These are phyloP conservation scores for Spinus olivaceus DNA, from an alignment of 2,797 vertebrate species.

Conservation along the genomic window DNA sequence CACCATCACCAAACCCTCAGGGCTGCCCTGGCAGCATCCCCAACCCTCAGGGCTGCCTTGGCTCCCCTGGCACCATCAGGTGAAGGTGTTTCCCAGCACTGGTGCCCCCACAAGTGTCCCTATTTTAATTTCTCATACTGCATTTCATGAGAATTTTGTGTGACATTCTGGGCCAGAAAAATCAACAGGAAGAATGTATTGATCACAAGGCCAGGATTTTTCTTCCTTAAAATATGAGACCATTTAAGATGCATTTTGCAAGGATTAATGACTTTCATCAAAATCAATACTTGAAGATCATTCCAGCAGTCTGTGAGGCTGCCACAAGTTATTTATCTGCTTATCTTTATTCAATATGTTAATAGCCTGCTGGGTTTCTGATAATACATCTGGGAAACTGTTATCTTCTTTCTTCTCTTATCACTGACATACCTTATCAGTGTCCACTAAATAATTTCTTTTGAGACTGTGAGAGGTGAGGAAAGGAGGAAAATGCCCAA, in stretches of 20 bases:
- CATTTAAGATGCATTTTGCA: neutral
- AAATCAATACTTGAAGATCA: neutral
- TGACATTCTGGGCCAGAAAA: neutral
- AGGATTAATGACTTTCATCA: neutral
- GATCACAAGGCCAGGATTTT: neutral
- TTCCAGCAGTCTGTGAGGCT: neutral
- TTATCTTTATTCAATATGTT: neutral
- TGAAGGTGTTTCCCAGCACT: fast-evolving
- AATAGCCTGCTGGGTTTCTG: neutral
- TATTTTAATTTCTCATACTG: neutral
- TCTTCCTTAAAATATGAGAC: neutral
- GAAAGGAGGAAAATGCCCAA: neutral
- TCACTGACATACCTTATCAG: neutral
- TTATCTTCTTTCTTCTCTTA: neutral
- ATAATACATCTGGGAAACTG: neutral
- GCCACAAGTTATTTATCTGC: neutral
- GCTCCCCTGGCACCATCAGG: neutral
- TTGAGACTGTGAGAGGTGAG: neutral
- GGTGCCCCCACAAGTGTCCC: fast-evolving
- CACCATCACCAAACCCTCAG: no score
- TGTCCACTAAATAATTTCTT: neutral
- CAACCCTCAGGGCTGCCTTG: neutral
- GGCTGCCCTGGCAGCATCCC: neutral
- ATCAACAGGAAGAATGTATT: neutral
- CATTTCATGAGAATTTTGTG: neutral